Percentiles rank a stretch among this genome's conserved stretches.
These are phyloP conservation scores for Poeciliopsis infans DNA, from an alignment of 2,797 vertebrate species.

Conservation along the genomic window DNA sequence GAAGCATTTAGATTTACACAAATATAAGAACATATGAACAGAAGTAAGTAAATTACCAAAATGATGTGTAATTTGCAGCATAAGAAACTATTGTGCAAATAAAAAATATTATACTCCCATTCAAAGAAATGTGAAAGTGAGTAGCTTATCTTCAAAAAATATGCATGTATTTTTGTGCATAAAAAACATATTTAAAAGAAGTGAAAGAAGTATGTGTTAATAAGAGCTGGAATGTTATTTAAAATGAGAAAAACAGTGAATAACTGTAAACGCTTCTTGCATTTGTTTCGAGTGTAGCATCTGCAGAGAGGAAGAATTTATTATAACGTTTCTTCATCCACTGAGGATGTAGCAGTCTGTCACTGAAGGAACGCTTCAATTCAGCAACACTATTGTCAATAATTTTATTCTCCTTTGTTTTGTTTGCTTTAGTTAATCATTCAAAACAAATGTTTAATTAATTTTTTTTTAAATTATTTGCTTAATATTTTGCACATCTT, in stretches of 20 bases:
- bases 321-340: not conserved
- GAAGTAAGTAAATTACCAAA: not conserved
- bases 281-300: not conserved
- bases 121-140: too few relatives aligned
- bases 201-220: not conserved
- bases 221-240: not conserved
- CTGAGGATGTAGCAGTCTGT: not conserved
- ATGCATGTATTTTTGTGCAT: not conserved
- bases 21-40: not conserved
- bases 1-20: too few relatives aligned
- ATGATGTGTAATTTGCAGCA: not conserved
- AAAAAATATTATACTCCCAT: not conserved
- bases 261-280: not conserved
- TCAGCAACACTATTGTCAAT: not conserved
- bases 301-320: not conserved
- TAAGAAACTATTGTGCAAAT: not conserved
- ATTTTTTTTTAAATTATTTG: rapidly evolving
- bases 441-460: not conserved
- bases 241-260: not conserved
- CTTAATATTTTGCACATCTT: not conserved
- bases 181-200: not conserved
- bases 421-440: not conserved
- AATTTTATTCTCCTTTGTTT: not conserved
- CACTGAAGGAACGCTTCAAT: not conserved
- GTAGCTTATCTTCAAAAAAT: not conserved